phyloP scores from a whole-genome alignment of 1,140 invertebrate genomes.

The Marisa cornuarietis region DNA sequence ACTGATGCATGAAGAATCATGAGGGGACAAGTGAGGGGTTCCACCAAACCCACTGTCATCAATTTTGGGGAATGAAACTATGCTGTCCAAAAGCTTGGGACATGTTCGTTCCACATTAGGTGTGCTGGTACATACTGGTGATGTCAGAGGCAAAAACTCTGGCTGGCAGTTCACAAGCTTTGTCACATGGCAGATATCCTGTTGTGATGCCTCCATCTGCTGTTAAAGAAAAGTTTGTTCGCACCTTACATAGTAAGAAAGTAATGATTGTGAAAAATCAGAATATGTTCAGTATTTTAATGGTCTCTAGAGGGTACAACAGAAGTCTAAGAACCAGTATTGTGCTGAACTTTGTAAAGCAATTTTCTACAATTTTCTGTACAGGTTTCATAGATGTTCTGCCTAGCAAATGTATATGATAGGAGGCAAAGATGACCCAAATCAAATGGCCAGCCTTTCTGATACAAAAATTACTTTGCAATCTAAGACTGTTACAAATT shows the following conservation, averaged over 20 bases:
- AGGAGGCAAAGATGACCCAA: too few relatives aligned
- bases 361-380: too few relatives aligned
- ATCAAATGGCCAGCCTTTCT: too few relatives aligned
- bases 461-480: too few relatives aligned
- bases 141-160: too few relatives aligned
- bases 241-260: background rate
- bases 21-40: background rate
- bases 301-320: too few relatives aligned
- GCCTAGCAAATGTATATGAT: too few relatives aligned
- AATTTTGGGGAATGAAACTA: conserved; percentile 7
- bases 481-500: too few relatives aligned
- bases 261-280: background rate
- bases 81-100: conserved; percentile 3
- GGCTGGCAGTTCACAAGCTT: background rate
- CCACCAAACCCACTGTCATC: conserved; percentile 15
- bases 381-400: too few relatives aligned
- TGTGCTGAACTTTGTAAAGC: too few relatives aligned
- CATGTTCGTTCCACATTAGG: background rate
- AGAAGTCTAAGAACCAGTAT: too few relatives aligned
- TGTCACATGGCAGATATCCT: background rate
- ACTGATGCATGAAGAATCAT: background rate
- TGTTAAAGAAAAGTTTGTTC: background rate
- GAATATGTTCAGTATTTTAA: background rate
- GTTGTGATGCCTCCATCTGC: background rate
- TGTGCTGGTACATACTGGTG: conserved; percentile 12